A percentile compares a stretch with the other conserved stretches of the same genome.
These are phyloP conservation scores for Dendrocincla tyrannina DNA, from an alignment of 2,797 vertebrate species.

Conservation along the genomic window DNA sequence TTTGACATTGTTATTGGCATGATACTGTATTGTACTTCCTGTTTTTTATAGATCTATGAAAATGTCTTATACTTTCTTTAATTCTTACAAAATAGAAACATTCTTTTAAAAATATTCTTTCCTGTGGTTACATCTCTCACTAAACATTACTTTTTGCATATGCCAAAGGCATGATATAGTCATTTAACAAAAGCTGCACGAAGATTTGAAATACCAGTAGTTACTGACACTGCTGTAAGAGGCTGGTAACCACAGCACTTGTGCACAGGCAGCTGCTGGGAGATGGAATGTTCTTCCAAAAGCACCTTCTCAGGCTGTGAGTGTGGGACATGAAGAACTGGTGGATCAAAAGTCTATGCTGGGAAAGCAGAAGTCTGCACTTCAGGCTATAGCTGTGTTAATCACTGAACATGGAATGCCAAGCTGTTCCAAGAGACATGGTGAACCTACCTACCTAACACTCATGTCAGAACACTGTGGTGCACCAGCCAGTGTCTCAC, in stretches of 20 bases:
- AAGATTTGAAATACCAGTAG: neutral
- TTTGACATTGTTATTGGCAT: neutral
- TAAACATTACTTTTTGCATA: neutral
- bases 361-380: neutral
- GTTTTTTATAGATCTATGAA: neutral
- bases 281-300: neutral
- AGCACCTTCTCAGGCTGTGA: neutral
- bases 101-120: neutral
- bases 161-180: neutral
- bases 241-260: neutral
- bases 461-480: neutral
- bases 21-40: accelerated
- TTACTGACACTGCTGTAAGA: neutral
- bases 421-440: neutral
- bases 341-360: neutral
- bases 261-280: neutral
- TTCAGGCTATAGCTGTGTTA: neutral
- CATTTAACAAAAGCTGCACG: neutral
- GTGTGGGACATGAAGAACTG: neutral
- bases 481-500: neutral
- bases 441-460: neutral
- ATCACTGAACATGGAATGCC: neutral
- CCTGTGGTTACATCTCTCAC: neutral
- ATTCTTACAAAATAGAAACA: neutral
- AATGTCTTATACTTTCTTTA: neutral